These are phyloP conservation scores for Sphenodon punctatus DNA, from an alignment of 2,797 vertebrate genomes.

Conservation along the genomic window DNA sequence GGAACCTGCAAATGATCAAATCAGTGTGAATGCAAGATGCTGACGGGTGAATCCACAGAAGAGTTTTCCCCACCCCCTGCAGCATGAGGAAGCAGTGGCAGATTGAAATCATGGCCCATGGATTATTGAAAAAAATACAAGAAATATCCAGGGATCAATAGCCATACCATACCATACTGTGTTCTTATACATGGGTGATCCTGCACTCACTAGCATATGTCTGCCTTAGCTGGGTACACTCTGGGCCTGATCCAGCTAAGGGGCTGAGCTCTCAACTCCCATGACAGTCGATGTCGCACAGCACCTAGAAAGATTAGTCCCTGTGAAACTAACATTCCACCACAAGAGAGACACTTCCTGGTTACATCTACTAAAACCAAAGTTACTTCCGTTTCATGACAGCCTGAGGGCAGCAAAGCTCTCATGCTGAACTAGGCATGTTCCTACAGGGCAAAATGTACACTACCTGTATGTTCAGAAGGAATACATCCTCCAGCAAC, in stretches of 20 bases:
- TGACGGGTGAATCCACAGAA: neutral
- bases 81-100: neutral
- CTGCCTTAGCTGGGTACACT: neutral
- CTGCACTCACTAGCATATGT: neutral
- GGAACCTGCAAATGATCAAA: neutral
- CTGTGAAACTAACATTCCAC: neutral
- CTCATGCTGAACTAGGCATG: neutral
- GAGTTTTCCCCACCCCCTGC: constrained; percentile 16
- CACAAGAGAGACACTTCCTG: neutral
- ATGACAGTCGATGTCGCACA: too few relatives aligned
- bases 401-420: neutral
- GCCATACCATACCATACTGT: too few relatives aligned
- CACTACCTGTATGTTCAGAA: neutral
- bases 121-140: too few relatives aligned
- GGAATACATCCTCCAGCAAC: neutral
- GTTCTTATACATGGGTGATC: too few relatives aligned
- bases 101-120: too few relatives aligned
- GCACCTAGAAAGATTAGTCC: too few relatives aligned
- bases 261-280: neutral
- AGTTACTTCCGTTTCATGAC: neutral
- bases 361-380: neutral
- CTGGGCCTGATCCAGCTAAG: neutral
- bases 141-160: too few relatives aligned
- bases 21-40: neutral
- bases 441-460: neutral